phyloP scores from a whole-genome alignment of 2,888 invertebrate genomes.

The Adela reaumurella region DNA sequence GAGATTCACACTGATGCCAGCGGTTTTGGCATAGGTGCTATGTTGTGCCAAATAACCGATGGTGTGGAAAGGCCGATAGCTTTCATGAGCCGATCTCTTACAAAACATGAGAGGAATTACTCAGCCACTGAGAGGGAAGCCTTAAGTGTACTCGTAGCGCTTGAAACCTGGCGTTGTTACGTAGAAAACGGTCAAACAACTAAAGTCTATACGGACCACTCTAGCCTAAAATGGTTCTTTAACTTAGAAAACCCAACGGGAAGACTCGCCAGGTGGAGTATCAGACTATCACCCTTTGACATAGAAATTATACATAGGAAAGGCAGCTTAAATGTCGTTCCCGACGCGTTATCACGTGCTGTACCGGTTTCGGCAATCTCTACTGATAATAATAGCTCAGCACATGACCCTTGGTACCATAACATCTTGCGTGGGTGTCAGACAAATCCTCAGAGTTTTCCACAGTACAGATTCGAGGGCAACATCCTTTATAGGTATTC shows the following conservation, averaged over 20 bases:
- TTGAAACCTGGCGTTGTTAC: conserved; percentile 8
- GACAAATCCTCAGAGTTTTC: not conserved
- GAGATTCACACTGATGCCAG: conserved; percentile 10
- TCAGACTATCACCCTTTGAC: conserved; percentile 6
- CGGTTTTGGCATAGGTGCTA: conserved; percentile 4
- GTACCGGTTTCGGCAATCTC: not conserved
- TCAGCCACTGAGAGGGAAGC: conserved; percentile 11
- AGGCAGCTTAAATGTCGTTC: not conserved
- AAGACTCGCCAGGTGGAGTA: conserved; percentile 9
- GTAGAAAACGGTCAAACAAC: conserved; percentile 1
- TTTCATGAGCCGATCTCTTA: conserved; percentile 7
- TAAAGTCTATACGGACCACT: conserved; percentile 7
- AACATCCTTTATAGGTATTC: not conserved
- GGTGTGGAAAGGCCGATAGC: conserved; percentile 8
- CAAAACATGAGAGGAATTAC: conserved; percentile 8
- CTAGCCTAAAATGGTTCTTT: conserved; percentile 8
- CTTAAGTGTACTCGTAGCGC: conserved; percentile 6
- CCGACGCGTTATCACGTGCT: not conserved
- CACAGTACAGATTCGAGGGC: not conserved
- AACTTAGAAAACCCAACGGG: conserved; percentile 8
- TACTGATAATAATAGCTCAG: not conserved
- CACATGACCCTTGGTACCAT: not conserved
- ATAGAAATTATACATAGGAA: conserved; percentile 7
- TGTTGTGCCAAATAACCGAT: conserved; percentile 10
- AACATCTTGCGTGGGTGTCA: not conserved